Evolutionary conservation across 2,113 vertebrate genomes (phyloP).

Genomic region (Cacatua alba): DNA sequence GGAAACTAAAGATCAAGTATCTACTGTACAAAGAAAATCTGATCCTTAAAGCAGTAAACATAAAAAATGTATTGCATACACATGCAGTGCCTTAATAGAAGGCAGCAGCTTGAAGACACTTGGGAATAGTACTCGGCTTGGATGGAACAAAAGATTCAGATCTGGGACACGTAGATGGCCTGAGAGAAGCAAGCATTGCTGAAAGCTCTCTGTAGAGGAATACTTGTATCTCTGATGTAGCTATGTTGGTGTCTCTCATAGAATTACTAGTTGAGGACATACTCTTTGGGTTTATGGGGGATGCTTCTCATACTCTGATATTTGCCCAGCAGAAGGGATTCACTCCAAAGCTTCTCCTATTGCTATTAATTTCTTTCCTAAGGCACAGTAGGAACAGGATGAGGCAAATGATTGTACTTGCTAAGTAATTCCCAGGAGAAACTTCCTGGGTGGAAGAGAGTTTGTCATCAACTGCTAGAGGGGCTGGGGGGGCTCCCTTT

Average conservation of each 20-base stretch:
- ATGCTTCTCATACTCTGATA: neutral
- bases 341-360: neutral
- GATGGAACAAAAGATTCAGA: neutral
- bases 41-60: neutral
- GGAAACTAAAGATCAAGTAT: neutral
- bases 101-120: neutral
- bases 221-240: neutral
- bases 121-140: neutral
- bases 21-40: neutral
- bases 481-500: neutral
- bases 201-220: neutral
- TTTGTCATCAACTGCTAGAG: neutral
- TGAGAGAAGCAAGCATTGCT: neutral
- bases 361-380: neutral
- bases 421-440: neutral
- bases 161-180: accelerated
- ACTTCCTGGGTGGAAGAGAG: neutral
- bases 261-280: neutral
- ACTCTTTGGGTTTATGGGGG: neutral
- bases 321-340: neutral
- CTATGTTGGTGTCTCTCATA: neutral
- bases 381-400: neutral
- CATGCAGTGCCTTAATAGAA: neutral
- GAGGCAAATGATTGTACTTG: neutral
- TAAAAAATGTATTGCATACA: neutral